These are phyloP conservation scores for Chrysocyon brachyurus DNA, from an alignment of 2,797 vertebrate genomes.

Conservation along the genomic window DNA sequence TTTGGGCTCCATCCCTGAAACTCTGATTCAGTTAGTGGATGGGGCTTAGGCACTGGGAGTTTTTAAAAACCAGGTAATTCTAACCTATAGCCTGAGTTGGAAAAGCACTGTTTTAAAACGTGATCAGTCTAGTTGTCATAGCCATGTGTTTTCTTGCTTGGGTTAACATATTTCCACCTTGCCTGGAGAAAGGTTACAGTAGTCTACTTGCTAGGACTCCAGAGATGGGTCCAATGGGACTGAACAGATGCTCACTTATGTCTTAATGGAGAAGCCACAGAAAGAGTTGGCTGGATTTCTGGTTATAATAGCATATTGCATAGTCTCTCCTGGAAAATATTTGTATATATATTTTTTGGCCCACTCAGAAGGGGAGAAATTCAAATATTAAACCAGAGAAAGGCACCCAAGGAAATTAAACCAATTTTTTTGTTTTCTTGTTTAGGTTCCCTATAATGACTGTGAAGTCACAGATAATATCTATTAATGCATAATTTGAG, in stretches of 20 bases:
- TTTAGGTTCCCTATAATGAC: neutral
- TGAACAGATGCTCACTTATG: slow-evolving; percentile 73
- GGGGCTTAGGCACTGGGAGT: neutral
- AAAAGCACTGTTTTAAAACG: neutral
- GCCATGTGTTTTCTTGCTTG: neutral
- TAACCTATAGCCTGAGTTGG: neutral
- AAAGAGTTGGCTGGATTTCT: slow-evolving; percentile 65
- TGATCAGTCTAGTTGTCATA: neutral
- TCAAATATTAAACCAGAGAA: slow-evolving; percentile 73
- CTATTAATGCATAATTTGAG: neutral
- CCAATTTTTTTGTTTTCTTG: neutral
- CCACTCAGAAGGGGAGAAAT: slow-evolving; percentile 30
- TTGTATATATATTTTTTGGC: slow-evolving; percentile 78
- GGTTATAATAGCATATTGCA: slow-evolving; percentile 69
- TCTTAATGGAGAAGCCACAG: slow-evolving; percentile 68
- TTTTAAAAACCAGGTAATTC: neutral
- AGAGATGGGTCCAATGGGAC: neutral
- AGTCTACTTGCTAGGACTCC: slow-evolving; percentile 60
- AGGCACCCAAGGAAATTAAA: slow-evolving; percentile 35
- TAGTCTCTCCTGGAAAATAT: slow-evolving; percentile 82
- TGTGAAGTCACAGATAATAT: neutral
- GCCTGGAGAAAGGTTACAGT: slow-evolving; percentile 71
- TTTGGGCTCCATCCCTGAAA: neutral
- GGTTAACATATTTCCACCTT: slow-evolving; percentile 51
- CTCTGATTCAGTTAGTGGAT: neutral